Conservation (phyloP, 2,888 invertebrate species). For the Macrosiphum euphorbiae region DNA sequence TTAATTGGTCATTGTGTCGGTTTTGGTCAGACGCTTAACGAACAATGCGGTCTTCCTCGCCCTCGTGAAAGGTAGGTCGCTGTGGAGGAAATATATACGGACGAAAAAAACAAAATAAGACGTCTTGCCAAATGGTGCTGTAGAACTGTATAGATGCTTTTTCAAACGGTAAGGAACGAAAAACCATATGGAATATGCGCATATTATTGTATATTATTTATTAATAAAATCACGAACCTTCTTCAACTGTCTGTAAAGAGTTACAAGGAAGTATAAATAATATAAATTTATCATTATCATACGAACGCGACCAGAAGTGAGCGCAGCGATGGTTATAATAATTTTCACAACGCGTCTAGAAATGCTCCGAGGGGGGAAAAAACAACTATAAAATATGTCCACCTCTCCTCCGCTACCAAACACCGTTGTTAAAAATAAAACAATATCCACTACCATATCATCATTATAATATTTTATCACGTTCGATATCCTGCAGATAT, state of each 20-base stretch:
- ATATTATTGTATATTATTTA: constrained; percentile 31
- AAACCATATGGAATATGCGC: background rate
- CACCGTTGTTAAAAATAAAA: constrained; percentile 11
- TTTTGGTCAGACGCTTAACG: constrained; percentile 26
- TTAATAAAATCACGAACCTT: constrained; percentile 6
- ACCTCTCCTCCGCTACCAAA: background rate
- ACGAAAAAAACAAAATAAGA: background rate
- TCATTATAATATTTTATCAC: background rate
- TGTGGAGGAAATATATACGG: background rate
- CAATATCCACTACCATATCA: background rate
- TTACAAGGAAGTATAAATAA: constrained; percentile 2
- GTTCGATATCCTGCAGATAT: background rate
- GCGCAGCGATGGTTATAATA: background rate
- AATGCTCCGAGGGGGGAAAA: background rate
- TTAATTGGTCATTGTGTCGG: constrained; percentile 52
- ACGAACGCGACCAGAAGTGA: background rate
- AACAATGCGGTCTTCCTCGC: constrained; percentile 33
- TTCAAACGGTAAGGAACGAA: background rate
- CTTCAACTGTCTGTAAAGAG: background rate
- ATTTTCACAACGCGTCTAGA: background rate
- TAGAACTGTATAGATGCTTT: background rate
- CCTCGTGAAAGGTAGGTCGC: constrained; percentile 5
- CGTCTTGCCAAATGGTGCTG: background rate
- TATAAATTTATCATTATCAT: constrained; percentile 6
- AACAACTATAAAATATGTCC: background rate